These are phyloP conservation scores for Drosophila phalerata DNA, from an alignment of 2,888 invertebrate genomes.

Conservation along the genomic window DNA sequence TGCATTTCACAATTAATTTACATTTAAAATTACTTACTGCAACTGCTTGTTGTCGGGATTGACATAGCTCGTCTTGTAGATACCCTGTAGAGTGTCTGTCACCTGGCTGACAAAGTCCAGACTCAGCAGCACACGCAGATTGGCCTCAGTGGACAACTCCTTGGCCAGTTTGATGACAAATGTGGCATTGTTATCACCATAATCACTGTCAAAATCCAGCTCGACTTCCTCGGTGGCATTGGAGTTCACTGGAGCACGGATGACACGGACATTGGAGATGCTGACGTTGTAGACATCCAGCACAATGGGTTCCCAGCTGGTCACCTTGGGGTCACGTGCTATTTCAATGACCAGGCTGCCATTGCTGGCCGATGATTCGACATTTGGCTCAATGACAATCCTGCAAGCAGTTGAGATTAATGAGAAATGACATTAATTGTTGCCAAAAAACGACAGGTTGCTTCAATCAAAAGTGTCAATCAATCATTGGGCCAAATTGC, in stretches of 20 bases:
- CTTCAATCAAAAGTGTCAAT: constrained; percentile 71
- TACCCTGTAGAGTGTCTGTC: constrained; percentile 87
- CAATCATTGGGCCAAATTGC: neutral
- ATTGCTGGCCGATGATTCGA: constrained; percentile 80
- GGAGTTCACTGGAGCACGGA: constrained; percentile 52
- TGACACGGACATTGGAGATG: constrained; percentile 82
- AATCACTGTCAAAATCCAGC: constrained; percentile 82
- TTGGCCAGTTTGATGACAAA: constrained; percentile 80
- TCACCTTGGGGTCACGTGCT: constrained; percentile 77
- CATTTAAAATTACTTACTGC: constrained; percentile 82
- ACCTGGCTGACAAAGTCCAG: constrained; percentile 87
- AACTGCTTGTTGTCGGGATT: constrained; percentile 83
- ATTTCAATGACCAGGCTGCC: constrained; percentile 83
- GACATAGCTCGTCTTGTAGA: constrained; percentile 86
- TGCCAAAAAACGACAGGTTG: constrained; percentile 71
- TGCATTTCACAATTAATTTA: too few relatives aligned
- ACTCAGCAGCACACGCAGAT: constrained; percentile 85
- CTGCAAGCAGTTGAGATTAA: constrained; percentile 57
- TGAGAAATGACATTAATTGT: constrained; percentile 25
- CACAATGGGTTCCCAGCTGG: constrained; percentile 83
- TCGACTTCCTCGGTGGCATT: constrained; percentile 74
- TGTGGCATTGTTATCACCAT: constrained; percentile 82
- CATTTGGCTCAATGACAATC: constrained; percentile 84
- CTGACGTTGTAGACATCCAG: constrained; percentile 84
- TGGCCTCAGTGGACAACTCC: constrained; percentile 56